Evolutionary conservation across 1,140 invertebrate species (phyloP).

Genomic region (Arctopsyche grandis): DNA sequence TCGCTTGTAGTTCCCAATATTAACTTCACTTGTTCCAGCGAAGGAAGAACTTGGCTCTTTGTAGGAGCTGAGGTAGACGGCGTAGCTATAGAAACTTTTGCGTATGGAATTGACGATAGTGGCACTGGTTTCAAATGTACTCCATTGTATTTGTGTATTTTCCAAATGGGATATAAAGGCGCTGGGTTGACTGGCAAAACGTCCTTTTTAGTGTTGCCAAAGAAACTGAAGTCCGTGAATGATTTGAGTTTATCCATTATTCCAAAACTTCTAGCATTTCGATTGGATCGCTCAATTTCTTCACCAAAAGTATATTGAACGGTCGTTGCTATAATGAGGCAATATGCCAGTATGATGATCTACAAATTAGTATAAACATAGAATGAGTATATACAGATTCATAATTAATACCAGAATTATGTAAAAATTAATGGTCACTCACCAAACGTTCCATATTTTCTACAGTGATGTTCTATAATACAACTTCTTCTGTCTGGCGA

Average conservation of each 20-base stretch:
- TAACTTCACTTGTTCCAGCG: slow-evolving; percentile 40
- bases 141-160: slow-evolving; percentile 53
- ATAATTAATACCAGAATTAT: no score
- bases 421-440: no score
- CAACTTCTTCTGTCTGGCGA: not conserved
- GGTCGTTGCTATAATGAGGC: no score
- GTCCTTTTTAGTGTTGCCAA: no score
- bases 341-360: no score
- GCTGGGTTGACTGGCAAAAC: not conserved
- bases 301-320: not conserved
- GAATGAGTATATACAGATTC: no score
- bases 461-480: not conserved
- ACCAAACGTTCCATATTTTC: not conserved
- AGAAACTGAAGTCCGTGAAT: no score
- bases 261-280: no score
- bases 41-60: slow-evolving; percentile 17
- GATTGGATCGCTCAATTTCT: not conserved
- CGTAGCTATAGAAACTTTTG: not conserved
- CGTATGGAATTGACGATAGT: slow-evolving; percentile 33
- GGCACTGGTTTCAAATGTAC: slow-evolving; percentile 48
- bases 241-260: no score
- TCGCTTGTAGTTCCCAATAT: slow-evolving; percentile 45
- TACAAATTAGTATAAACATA: no score
- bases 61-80: not conserved
- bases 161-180: slow-evolving; percentile 49